Evolutionary conservation across 2,113 vertebrate species (phyloP), one percentile per base, ranked within the genome.

Genomic region (Oreotrochilus melanogaster): DNA sequence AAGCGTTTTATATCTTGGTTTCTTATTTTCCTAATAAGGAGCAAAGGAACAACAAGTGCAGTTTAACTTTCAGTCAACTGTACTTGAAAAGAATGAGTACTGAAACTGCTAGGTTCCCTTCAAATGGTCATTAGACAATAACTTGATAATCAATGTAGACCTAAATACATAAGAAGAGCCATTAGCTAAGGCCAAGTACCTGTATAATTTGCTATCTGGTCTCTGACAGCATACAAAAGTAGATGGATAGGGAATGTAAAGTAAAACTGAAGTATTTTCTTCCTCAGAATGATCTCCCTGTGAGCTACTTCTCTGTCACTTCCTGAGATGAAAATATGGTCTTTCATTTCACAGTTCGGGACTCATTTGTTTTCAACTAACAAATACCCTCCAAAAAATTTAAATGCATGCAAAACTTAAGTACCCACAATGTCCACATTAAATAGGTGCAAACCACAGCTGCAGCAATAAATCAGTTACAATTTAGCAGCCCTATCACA

Each of bases 301-400:
- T 17, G 27, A 9, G 1, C 6, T 76, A 18, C 24, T 54, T 25
- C 25, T 54, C 33, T n/a, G 28, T 30, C 69, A 3, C 3, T 65
- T 3, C 12, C 25, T 48, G 9, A 76, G 5, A 22, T 60, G 15
- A 58, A 65, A 33, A 31, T n/a, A 39, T 1, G 57, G 3, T 48
- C 31, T 65, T 35, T 69, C 22, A 35, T 80, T 73, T 78, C 42
- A 70, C 37, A 24, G 9, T 50, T 11, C 28, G 45, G 4, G 27
- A 35, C 27, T 11, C 2, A 27, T 54, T 53, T 42, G 6, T 2
- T 76, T 66, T 66, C 76, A 8, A 5, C 10, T 50, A 45, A 13
- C 7, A 3, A 37, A n/a, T 51, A 72, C 43, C 3, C 5, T 24
- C 43, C 3, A 4, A 24, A 0, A 0, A 43, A 19, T 21, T 53